Base-by-base conservation (phyloP, 1,140 invertebrate genomes). In the Conus betulinus region DNA sequence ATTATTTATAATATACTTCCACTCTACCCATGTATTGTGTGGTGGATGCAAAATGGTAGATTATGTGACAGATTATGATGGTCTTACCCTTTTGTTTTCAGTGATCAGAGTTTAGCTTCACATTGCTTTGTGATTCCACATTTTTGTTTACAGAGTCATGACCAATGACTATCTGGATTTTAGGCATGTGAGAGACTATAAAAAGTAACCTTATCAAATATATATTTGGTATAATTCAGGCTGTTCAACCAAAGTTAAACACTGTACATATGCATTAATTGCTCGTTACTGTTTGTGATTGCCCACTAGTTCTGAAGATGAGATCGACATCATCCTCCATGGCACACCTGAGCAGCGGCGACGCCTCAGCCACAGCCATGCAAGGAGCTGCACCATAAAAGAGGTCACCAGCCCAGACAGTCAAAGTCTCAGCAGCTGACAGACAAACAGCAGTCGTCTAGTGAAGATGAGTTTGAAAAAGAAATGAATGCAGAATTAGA, bases 391-490 rank as follows among this genome's bases (percentile, higher is more conserved):
- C 86, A 85, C 13, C 51, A 76, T 39, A 84, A 63, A 11, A 15
- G 8, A 60, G 15, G 57, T 15, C 25, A 27, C 13, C 10, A 23
- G 20, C 5, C 23, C 0, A 25, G 27, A 53, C 53, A 63, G 53
- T 4, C 39, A 5, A 23, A 51, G 13, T 20, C 67, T 20, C 39
- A 74, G 83, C 23, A 71, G 51, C n/a, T 57, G 79, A 7, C 57
- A 39, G 10, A 67, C 39, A 23, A 71, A 85, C 87, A 92, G 20
- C 88, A 91, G n/a, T 90, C 90, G 7, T 92, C 91, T 23, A 91
- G 89, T 85, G 93, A 93, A 55, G 92, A 92, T 91, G 94, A 94
- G 13, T 94, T 94, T 93, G 94, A 94, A 83, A 92, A 93, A 88
- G 93, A 94, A 90, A 94, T 94, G 94, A 91, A 93, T 53, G 85